A percentile compares a stretch with the other conserved stretches of the same genome.
Evolutionary conservation across 2,888 invertebrate genomes (phyloP).

Genomic region (Hofmannophila pseudospretella): DNA sequence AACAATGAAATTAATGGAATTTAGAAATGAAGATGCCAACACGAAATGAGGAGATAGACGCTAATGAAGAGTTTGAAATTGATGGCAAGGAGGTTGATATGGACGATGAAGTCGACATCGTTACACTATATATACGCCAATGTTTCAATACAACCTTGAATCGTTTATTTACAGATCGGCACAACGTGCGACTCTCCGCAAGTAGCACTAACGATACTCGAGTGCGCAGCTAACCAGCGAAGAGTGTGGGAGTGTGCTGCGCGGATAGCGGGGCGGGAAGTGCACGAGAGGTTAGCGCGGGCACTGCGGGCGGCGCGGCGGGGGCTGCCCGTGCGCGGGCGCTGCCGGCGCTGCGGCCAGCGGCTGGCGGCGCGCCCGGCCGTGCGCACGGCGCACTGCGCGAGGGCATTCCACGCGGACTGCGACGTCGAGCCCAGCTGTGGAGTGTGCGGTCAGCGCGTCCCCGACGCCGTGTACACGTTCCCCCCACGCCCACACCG

Average conservation of each 20-base stretch:
- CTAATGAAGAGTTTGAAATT: too few species aligned
- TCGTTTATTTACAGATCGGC: too few species aligned
- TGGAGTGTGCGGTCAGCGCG: conserved; percentile 44
- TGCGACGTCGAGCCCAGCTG: conserved; percentile 43
- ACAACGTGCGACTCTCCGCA: conserved; percentile 32
- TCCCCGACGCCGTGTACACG: conserved; percentile 21
- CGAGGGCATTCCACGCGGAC: conserved; percentile 48
- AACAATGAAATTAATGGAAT: too few species aligned
- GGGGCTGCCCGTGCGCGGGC: conserved; percentile 48
- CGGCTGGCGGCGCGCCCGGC: conserved; percentile 5
- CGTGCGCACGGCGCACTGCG: conserved; percentile 56
- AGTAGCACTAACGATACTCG: conserved; percentile 36
- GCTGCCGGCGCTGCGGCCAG: conserved; percentile 43
- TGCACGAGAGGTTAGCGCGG: conserved; percentile 45
- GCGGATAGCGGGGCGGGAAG: conserved; percentile 37
- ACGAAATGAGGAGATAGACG: too few species aligned
- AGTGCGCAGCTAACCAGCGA: conserved; percentile 27
- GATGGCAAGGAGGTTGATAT: too few species aligned
- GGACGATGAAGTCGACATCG: too few species aligned
- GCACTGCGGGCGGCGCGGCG: conserved; percentile 44
- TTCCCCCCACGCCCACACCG: conserved; percentile 16
- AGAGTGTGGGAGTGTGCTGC: conserved; percentile 32
- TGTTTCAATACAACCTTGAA: too few species aligned
- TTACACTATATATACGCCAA: too few species aligned
- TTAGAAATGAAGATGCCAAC: too few species aligned